These are phyloP conservation scores for Microchirus variegatus DNA, from an alignment of 2,797 vertebrate species.

Conservation along the genomic window DNA sequence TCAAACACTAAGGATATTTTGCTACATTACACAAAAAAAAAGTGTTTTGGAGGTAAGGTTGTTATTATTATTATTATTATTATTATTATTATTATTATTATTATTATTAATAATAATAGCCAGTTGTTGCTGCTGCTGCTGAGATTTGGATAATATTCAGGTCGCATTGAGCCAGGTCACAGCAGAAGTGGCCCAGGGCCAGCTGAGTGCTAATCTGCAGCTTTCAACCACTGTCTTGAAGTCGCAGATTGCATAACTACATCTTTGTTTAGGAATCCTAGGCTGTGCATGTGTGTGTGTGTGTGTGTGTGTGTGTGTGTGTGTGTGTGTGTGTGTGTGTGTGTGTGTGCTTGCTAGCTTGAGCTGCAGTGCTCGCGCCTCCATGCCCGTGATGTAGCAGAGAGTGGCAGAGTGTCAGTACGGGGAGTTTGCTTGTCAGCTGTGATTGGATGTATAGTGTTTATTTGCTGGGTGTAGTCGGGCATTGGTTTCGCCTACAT, in stretches of 20 bases:
- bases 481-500: constrained; percentile 43
- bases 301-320: no score
- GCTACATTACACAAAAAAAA: constrained; percentile 8
- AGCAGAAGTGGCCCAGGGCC: constrained; percentile 65
- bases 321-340: no score
- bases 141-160: constrained; percentile 60
- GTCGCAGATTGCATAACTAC: constrained; percentile 73
- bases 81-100: background rate
- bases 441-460: constrained; percentile 61
- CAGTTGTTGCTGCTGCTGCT: constrained; percentile 42
- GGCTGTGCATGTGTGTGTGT: no score
- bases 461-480: constrained; percentile 47
- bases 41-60: constrained; percentile 57
- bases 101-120: constrained; percentile 50
- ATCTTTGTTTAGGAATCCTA: constrained; percentile 66
- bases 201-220: constrained; percentile 69
- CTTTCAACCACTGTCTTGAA: constrained; percentile 70
- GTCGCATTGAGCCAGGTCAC: constrained; percentile 62
- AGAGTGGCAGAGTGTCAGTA: constrained; percentile 54
- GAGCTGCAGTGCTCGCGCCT: constrained; percentile 22
- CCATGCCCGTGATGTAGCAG: constrained; percentile 37
- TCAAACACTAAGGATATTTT: constrained; percentile 17
- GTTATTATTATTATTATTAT: constrained; percentile 9
- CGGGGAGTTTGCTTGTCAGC: constrained; percentile 55
- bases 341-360: constrained; percentile 43